A percentile compares a stretch with the other conserved stretches of the same genome.
Evolutionary conservation across 2,888 invertebrate species (phyloP).

Genomic region (Morpho deidamia): DNA sequence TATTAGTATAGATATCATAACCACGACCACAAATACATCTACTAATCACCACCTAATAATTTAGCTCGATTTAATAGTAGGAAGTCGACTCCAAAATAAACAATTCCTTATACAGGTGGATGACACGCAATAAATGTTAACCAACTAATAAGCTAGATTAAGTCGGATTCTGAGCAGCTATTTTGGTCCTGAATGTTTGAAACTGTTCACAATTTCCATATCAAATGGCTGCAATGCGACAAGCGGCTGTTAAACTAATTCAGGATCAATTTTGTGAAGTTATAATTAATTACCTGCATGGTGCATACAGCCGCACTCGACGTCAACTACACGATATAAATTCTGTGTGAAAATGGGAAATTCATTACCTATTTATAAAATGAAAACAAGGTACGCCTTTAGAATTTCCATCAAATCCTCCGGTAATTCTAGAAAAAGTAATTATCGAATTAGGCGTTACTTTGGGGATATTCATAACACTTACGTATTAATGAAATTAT

Average conservation of each 20-base stretch:
- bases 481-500: too few species aligned
- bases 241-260: slow-evolving; percentile 19
- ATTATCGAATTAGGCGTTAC: too few species aligned
- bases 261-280: slow-evolving; percentile 18
- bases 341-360: slow-evolving; percentile 11
- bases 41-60: too few species aligned
- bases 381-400: slow-evolving; percentile 3
- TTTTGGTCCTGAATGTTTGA: neutral
- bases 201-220: neutral
- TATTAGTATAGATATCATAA: too few species aligned
- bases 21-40: too few species aligned
- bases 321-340: slow-evolving; percentile 8
- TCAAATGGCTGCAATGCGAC: slow-evolving; percentile 16
- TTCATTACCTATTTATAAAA: slow-evolving; percentile 15
- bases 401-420: neutral
- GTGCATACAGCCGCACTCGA: slow-evolving; percentile 3
- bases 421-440: neutral
- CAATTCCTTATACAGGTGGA: neutral
- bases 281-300: slow-evolving; percentile 22
- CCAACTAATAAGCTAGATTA: neutral
- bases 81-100: neutral
- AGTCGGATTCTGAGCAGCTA: neutral
- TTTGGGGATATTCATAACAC: too few species aligned
- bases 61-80: neutral
- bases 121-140: neutral